Base-by-base conservation (phyloP, 2,888 invertebrate genomes). In the Melipona beecheii region DNA sequence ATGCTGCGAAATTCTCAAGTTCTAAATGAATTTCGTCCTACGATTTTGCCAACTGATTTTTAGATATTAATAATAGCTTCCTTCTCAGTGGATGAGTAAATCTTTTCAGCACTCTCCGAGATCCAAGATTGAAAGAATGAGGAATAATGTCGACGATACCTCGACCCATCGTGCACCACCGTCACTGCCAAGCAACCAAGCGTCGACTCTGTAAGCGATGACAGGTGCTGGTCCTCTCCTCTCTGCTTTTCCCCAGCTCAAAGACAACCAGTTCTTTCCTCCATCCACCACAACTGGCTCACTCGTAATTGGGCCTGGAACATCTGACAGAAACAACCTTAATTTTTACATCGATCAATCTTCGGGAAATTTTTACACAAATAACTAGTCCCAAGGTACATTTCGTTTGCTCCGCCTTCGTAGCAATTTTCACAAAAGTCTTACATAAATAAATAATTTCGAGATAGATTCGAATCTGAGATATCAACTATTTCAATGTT, bases 131-230 rank as follows among this genome's bases (percentile, higher is more conserved):
- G 24, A 31, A 24, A 43, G 31, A n/a, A 56, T 24, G 17, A 15
- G 6, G 5, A 66, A 31, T 64, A 36, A 62, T 17, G 21, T 31
- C 4, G 9, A 62, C 15, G 43, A 83, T 91, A 95, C 95, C 95
- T 98, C 97, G 5, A 95, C 95, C 98, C 98, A 98, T 89, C 97
- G 95, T 2, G 98, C 97, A n/a, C 97, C 97, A 21, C 97, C 97
- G 90, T 97, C 97, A 70, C 96, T 96, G 2, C 97, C 98, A 56
- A 97, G 93, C 56, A 96, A 95, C 98, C 98, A 98, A 77, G 97
- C 96, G 91, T 98, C 98, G 6, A 98, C 96, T 91, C 96, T 96
- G 94, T 98, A 98, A 0, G 98, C 98, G 50, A 97, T 95, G 3
- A 98, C 97, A 0, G 98, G 97, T 4, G 97, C 97, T 1, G 96